Conservation (phyloP, 2,113 vertebrate species). For the Cryptotis parvus region DNA sequence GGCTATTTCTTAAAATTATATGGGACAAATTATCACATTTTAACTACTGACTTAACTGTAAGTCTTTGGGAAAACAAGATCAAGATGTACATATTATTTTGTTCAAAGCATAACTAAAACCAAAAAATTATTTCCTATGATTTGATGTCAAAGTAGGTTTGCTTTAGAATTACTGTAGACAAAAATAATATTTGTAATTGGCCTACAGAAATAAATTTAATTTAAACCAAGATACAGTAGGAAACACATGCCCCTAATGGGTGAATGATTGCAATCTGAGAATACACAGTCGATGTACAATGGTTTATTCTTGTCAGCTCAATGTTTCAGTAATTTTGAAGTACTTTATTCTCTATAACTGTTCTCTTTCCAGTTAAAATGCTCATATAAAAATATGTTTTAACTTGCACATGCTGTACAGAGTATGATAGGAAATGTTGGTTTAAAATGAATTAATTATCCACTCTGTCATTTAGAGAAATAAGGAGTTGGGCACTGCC, state of each 20-base stretch:
- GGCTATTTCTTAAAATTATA: not conserved
- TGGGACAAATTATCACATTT: not conserved
- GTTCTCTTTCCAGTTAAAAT: not conserved
- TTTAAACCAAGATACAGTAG: not conserved
- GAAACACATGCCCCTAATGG: not conserved
- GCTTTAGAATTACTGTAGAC: not conserved
- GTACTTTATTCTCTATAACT: not conserved
- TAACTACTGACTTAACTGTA: not conserved
- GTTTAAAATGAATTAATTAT: not conserved
- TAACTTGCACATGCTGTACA: conserved; percentile 68
- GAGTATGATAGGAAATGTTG: not conserved
- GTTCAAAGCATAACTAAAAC: not conserved
- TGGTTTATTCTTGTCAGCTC: not conserved
- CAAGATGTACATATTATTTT: not conserved
- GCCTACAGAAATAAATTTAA: conserved; percentile 47
- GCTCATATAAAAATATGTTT: conserved; percentile 50
- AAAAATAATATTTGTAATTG: not conserved
- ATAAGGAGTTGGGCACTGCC: too few species aligned
- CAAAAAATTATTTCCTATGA: not conserved
- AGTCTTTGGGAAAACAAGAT: not conserved
- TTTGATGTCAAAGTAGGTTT: not conserved
- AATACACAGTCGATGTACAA: not conserved
- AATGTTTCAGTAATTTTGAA: not conserved
- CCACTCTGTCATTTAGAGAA: not conserved
- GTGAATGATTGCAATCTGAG: not conserved